phyloP scores from a whole-genome alignment of 2,888 invertebrate genomes.

The Gymnocheta viridis region DNA sequence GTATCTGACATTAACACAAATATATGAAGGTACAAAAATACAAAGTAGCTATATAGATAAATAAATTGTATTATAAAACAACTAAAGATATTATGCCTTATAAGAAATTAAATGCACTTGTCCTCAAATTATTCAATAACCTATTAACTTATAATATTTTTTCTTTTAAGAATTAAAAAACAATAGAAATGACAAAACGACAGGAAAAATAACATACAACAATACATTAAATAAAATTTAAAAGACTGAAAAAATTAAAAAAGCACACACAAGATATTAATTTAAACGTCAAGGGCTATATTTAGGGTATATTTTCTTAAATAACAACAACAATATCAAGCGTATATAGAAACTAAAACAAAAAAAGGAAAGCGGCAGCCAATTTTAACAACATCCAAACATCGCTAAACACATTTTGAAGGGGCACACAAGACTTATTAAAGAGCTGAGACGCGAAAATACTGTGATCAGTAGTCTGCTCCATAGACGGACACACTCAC shows the following conservation, averaged over 20 bases:
- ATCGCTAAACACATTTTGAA: constrained; percentile 51
- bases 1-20: no score
- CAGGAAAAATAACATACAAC: constrained; percentile 50
- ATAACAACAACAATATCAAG: constrained; percentile 23
- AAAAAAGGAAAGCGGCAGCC: constrained; percentile 56
- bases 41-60: no score
- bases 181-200: constrained; percentile 66
- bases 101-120: constrained; percentile 42
- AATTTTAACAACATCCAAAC: constrained; percentile 62
- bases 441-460: constrained; percentile 8
- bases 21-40: no score
- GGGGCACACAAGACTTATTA: constrained; percentile 36
- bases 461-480: constrained; percentile 42
- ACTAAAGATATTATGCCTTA: neutral
- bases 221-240: constrained; percentile 3
- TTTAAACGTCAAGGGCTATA: constrained; percentile 72
- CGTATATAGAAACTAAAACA: neutral
- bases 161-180: constrained; percentile 58
- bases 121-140: constrained; percentile 52
- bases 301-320: constrained; percentile 55
- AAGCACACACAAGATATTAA: constrained; percentile 68
- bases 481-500: neutral
- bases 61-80: constrained; percentile 35
- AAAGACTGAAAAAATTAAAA: constrained; percentile 40
- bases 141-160: constrained; percentile 62